Base-by-base conservation (phyloP, 2,888 invertebrate genomes). In the Leucania comma region DNA sequence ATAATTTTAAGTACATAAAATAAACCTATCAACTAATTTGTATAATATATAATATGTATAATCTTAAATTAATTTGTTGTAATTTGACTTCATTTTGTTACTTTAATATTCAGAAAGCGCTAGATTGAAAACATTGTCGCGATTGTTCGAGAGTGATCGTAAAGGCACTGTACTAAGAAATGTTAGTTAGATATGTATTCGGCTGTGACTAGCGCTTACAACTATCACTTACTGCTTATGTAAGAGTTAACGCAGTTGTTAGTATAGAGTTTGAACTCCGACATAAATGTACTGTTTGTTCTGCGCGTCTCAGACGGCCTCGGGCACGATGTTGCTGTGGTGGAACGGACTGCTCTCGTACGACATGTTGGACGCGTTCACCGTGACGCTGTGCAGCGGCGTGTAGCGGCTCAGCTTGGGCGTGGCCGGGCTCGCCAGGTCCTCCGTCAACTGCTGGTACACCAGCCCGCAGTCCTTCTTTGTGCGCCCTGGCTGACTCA, bases 371-470 rank as follows among this genome's bases (percentile, higher is more conserved):
- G 94, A 92, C 8, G 95, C 94, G 75, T 94, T 94, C 14, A 95
- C 93, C 63, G 94, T 92, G 62, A 95, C 94, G 88, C 88, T 94
- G 74, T 96, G 96, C 75, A 97, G 94, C 38, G 97, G 97, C 84
- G 96, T 93, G 91, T 97, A 97, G 91, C 97, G 97, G 93, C 96
- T 97, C 75, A 97, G 94, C 90, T 97, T 98, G 61, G 98, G 97
- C 86, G 97, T 97, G 88, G 97, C 95, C 6, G 97, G 97, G 60
- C 97, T 97, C 17, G 96, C 96, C 81, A 98, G 96, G 83, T 98
- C 98, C 91, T 98, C 98, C 17, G 98, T 97, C 67, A 98, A 94
- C 81, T 98, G 98, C 88, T 97, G 97, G 93, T 98, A 98, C 26
- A 98, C 97, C 73, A 98, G 96, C 4, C 97, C 97, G 84, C 97